Evolutionary conservation across 1,140 invertebrate species (phyloP).

Genomic region (Mesaphorura yosii): DNA sequence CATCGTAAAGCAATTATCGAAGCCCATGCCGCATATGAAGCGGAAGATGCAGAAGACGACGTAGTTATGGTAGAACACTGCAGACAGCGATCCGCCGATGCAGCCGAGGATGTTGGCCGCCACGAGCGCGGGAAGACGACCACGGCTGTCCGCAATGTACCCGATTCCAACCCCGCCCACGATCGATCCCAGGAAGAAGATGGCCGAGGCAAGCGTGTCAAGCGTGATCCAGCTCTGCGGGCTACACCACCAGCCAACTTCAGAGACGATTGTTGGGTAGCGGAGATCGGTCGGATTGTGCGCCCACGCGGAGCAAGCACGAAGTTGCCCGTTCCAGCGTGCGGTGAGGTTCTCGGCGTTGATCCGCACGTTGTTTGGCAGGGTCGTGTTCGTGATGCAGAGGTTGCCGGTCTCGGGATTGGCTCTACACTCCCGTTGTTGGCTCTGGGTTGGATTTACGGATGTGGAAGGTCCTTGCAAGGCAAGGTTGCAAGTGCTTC

Average conservation of each 20-base stretch:
- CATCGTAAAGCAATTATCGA: slow-evolving; percentile 84
- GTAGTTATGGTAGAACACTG: slow-evolving; percentile 51
- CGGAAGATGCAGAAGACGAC: slow-evolving; percentile 63
- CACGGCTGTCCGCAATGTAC: slow-evolving; percentile 68
- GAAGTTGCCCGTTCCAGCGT: neutral
- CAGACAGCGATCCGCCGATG: slow-evolving; percentile 59
- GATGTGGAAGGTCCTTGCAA: too few species aligned
- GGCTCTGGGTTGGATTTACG: too few species aligned
- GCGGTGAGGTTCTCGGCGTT: too few species aligned
- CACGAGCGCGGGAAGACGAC: slow-evolving; percentile 67
- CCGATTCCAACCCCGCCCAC: slow-evolving; percentile 72
- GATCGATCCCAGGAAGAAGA: slow-evolving; percentile 76
- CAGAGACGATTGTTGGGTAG: slow-evolving; percentile 31
- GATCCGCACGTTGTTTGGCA: too few species aligned
- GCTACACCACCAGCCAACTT: slow-evolving; percentile 20
- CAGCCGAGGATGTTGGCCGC: slow-evolving; percentile 64
- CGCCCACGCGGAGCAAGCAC: neutral
- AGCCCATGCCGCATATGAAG: slow-evolving; percentile 71
- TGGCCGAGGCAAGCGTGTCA: slow-evolving; percentile 60
- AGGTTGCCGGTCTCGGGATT: too few species aligned
- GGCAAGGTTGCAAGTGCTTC: too few species aligned
- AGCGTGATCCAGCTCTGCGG: slow-evolving; percentile 42
- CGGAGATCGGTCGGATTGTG: neutral
- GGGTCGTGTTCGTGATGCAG: too few species aligned
- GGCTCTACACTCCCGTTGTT: too few species aligned